A percentile compares a stretch with the other conserved stretches of the same genome.
phyloP scores from a whole-genome alignment of 92 coral and sea anemone species.

The Palythoa heliodiscus region DNA sequence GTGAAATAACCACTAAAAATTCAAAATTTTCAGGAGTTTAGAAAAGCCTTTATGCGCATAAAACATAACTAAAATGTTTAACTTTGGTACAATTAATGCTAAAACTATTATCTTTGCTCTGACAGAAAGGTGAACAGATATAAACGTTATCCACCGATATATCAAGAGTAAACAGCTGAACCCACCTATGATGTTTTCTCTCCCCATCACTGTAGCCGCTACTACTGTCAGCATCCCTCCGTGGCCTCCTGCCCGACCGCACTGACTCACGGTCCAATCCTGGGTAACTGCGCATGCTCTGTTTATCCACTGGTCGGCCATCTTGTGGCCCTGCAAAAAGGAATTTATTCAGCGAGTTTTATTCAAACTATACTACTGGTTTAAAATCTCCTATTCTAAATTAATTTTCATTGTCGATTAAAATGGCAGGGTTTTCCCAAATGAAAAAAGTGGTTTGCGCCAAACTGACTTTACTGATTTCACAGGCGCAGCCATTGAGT shows the following conservation, averaged over 20 bases:
- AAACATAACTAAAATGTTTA: too few relatives aligned
- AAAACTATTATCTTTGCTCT: too few relatives aligned
- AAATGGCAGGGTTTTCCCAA: neutral
- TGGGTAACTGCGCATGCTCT: slow-evolving; percentile 90
- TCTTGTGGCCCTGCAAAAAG: slow-evolving; percentile 47
- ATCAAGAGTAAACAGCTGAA: neutral
- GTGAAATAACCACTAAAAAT: too few relatives aligned
- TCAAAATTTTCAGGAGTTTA: too few relatives aligned
- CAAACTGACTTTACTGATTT: too few relatives aligned
- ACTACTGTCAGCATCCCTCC: slow-evolving; percentile 80
- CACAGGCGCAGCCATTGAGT: too few relatives aligned
- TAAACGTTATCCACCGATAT: too few relatives aligned
- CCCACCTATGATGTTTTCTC: slow-evolving; percentile 70
- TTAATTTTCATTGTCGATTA: neutral
- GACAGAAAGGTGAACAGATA: too few relatives aligned
- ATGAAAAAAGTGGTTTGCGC: too few relatives aligned
- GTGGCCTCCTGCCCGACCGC: slow-evolving; percentile 84
- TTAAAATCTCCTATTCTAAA: neutral
- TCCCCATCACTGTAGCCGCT: slow-evolving; percentile 88
- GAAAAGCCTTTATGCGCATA: too few relatives aligned
- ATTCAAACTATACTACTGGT: neutral
- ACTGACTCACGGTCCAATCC: slow-evolving; percentile 91
- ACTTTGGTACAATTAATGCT: too few relatives aligned
- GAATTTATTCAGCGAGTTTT: neutral
- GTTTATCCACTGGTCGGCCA: slow-evolving; percentile 82